These are phyloP conservation scores for Tetramorium parvispinum DNA, from an alignment of 1,140 invertebrate species.

Conservation along the genomic window DNA sequence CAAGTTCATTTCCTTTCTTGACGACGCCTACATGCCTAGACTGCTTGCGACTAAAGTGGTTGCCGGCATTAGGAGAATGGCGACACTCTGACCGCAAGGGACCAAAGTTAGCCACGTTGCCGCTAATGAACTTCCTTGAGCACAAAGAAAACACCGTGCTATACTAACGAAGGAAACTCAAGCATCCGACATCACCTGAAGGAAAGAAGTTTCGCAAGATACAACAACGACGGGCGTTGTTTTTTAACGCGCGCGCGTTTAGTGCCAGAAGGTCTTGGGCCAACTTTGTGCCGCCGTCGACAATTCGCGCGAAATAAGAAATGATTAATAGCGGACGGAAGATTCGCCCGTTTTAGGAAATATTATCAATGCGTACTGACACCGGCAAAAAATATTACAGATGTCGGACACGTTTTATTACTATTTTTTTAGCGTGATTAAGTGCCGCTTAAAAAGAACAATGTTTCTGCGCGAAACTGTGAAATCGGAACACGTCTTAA, in stretches of 20 bases:
- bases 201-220: slow-evolving; percentile 44
- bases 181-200: slow-evolving; percentile 47
- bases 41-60: slow-evolving; percentile 38
- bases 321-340: slow-evolving; percentile 37
- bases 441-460: slow-evolving; percentile 21
- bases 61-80: slow-evolving; percentile 46
- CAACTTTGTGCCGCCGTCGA: slow-evolving; percentile 22
- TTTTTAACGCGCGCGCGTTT: slow-evolving; percentile 50
- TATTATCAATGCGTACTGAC: slow-evolving; percentile 47
- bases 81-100: slow-evolving; percentile 60
- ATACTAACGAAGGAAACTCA: slow-evolving; percentile 60
- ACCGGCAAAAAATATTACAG: slow-evolving; percentile 14
- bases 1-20: slow-evolving; percentile 40
- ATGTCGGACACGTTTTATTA: slow-evolving; percentile 7
- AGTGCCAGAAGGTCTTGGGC: slow-evolving; percentile 41
- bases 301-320: slow-evolving; percentile 30
- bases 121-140: slow-evolving; percentile 59
- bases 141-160: slow-evolving; percentile 57
- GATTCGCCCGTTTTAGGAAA: background rate
- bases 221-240: slow-evolving; percentile 43
- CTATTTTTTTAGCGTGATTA: slow-evolving; percentile 32
- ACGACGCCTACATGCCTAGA: slow-evolving; percentile 17
- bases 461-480: background rate
- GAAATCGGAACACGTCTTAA: slow-evolving; percentile 1
- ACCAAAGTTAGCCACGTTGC: slow-evolving; percentile 49